These are phyloP conservation scores for Bradynema listronoti DNA, from an alignment of 1,140 invertebrate genomes.

Conservation along the genomic window DNA sequence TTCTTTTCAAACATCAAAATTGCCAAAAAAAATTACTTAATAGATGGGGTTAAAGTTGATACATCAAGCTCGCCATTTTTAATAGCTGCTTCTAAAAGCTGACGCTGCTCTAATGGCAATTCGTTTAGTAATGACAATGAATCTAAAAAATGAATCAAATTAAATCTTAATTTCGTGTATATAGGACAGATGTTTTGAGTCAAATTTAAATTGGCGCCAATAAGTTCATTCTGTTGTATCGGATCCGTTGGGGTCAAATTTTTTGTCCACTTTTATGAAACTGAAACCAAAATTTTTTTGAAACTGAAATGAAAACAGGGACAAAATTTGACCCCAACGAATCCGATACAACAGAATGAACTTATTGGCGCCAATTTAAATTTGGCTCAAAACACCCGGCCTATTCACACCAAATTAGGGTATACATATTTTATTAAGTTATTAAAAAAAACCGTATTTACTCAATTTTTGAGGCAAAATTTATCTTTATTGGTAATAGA, in stretches of 20 bases:
- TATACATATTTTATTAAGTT: too few species aligned
- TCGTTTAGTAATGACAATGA: slow-evolving; percentile 18
- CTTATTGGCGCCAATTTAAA: too few species aligned
- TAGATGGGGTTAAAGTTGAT: slow-evolving; percentile 24
- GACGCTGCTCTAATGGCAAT: slow-evolving; percentile 39
- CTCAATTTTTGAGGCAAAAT: not conserved
- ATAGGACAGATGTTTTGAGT: not conserved
- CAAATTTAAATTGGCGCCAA: slow-evolving; percentile 5
- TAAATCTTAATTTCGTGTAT: too few species aligned
- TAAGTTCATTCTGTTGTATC: not conserved
- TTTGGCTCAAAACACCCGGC: too few species aligned
- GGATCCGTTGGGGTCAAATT: not conserved
- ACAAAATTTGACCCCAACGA: too few species aligned
- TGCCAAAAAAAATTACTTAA: slow-evolving; percentile 34
- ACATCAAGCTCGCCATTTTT: slow-evolving; percentile 44
- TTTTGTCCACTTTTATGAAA: slow-evolving; percentile 14
- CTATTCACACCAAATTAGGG: too few species aligned
- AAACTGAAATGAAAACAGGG: not conserved
- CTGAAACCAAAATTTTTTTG: slow-evolving; percentile 5
- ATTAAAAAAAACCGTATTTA: too few species aligned
- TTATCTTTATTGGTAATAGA: not conserved
- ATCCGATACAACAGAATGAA: too few species aligned
- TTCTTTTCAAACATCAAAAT: slow-evolving; percentile 1
- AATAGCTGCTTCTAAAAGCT: slow-evolving; percentile 44
- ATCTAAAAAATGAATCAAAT: too few species aligned